Conservation (phyloP, 2,888 invertebrate genomes). For the Lithosia quadra region DNA sequence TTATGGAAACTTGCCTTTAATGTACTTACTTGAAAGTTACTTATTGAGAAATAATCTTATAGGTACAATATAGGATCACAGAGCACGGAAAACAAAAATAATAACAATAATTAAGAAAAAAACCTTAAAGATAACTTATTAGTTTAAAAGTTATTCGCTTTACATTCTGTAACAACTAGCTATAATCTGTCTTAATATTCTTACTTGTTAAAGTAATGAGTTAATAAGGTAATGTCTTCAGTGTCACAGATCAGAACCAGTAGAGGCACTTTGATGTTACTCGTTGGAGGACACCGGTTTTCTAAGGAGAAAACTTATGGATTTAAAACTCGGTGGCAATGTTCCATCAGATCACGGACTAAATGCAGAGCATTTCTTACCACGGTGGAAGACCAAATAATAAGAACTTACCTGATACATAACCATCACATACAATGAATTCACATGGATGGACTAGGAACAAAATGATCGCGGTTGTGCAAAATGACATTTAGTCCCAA, state of each 20-base stretch:
- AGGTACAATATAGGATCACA: no score
- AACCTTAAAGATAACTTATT: no score
- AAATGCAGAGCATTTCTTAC: constrained; percentile 47
- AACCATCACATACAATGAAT: constrained; percentile 27
- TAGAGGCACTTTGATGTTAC: constrained; percentile 48
- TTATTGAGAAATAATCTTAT: no score
- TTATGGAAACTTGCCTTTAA: no score
- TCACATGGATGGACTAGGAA: background rate
- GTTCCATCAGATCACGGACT: constrained; percentile 59
- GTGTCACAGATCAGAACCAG: constrained; percentile 43
- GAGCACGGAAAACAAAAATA: no score
- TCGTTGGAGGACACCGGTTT: constrained; percentile 48
- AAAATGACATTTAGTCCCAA: background rate
- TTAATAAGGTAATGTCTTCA: constrained; percentile 24
- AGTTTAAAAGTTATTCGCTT: no score
- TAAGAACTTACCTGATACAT: constrained; percentile 41
- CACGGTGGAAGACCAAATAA: constrained; percentile 35
- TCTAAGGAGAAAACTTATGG: constrained; percentile 47
- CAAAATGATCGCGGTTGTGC: background rate
- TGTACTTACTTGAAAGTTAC: no score
- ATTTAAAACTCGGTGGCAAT: constrained; percentile 60
- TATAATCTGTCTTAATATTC: no score
- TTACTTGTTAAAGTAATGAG: constrained; percentile 2
- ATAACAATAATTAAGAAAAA: no score
- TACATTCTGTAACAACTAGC: no score